Percentiles rank a stretch among this genome's conserved stretches.
Conservation (phyloP, 2,797 vertebrate species). For the Xenopus petersii region DNA sequence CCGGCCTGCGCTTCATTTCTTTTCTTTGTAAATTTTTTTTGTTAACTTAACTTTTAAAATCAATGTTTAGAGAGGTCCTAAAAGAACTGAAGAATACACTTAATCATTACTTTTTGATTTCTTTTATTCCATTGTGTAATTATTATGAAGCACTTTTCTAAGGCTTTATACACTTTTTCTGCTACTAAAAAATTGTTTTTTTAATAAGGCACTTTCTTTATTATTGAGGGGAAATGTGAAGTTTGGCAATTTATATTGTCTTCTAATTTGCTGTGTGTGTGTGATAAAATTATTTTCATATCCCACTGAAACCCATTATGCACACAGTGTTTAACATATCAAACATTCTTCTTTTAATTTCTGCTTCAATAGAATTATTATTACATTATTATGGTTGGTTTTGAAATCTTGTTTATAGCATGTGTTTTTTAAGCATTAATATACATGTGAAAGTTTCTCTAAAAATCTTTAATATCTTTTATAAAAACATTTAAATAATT, state of each 20-base stretch:
- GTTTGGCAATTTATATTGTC: not conserved
- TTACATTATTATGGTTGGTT: not conserved
- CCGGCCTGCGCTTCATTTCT: too few species aligned
- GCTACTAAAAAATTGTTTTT: not conserved
- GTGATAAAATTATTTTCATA: slow-evolving; percentile 69
- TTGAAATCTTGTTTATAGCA: not conserved
- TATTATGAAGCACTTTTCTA: too few species aligned
- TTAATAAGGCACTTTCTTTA: too few species aligned
- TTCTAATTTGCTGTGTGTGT: slow-evolving; percentile 45
- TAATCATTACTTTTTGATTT: not conserved
- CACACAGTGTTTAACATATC: slow-evolving; percentile 71
- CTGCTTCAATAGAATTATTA: slow-evolving; percentile 65
- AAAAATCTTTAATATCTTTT: too few species aligned
- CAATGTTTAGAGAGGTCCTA: not conserved
- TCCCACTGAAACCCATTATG: slow-evolving; percentile 75
- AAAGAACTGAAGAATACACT: not conserved
- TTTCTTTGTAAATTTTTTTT: not conserved
- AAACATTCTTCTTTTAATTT: slow-evolving; percentile 69
- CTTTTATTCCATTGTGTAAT: not conserved
- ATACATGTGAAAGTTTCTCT: too few species aligned
- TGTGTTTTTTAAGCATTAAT: too few species aligned
- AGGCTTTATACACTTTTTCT: not conserved
- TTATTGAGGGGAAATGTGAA: not conserved
- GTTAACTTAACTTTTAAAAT: not conserved
- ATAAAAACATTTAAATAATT: too few species aligned